Base-by-base conservation (phyloP, 2,888 invertebrate species). In the Nemapogon koenigi region DNA sequence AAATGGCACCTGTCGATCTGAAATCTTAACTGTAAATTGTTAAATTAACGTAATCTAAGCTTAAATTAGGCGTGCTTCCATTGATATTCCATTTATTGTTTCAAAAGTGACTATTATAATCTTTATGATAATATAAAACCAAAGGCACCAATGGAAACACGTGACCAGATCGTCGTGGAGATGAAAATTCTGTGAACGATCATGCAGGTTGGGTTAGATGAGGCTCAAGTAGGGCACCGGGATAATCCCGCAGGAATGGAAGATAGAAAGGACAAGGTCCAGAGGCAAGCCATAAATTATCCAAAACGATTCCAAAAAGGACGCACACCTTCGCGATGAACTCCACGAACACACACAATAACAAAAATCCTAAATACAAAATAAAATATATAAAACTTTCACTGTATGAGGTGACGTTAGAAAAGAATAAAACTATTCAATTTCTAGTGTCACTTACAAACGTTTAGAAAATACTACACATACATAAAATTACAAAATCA, bases 251-350 rank as follows among this genome's bases (percentile, higher is more conserved):
- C 52, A 55, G 67, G 66, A 64, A 47, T 48, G 66, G 59, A 51
- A 31, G 57, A 61, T 43, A 55, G 67, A 15, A 68, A 63, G 58
- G 26, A 35, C 55, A 45, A 64, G 63, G 68, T 73, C 67, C 66
- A 59, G 65, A 73, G 76, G 76, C 76, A 76, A 76, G 76, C 76
- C 64, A 73, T 69, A 72, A 70, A 62, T 73, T 76, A 73, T 62
- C 67, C 2, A 16, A 38, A 40, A 37, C 16, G 11, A 29, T 28
- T 28, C 15, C 16, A 37, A 27, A 40, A 22, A 42, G 29, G 30
- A 36, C 39, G 42, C 42, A 42, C 64, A 70, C 67, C 75, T 63
- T 64, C 66, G 68, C 68, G 68, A 66, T 55, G 68, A 73, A 72
- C 70, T 57, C 70, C 76, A 76, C 73, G 65, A 53, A 69, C 73